Conservation (phyloP, 37 sponge, comb jelly and placozoan species). For the Axinella damicornis region DNA sequence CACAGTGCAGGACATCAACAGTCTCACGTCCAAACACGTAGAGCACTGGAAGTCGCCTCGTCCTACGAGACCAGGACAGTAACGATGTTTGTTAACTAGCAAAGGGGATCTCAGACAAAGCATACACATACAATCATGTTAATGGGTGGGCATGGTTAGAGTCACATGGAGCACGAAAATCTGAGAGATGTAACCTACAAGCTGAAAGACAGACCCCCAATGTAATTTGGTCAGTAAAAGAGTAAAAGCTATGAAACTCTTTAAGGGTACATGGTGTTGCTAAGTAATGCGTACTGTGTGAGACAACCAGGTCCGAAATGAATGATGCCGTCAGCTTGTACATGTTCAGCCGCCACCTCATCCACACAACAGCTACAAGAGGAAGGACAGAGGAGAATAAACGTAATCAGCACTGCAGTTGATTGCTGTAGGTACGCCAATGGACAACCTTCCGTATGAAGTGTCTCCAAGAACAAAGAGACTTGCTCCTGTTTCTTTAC, state of each 20-base stretch:
- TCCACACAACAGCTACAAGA: conserved; percentile 92
- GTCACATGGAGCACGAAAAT: no score
- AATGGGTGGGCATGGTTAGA: no score
- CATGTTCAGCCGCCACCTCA: conserved; percentile 89
- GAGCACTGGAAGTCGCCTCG: conserved; percentile 79
- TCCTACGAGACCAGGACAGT: conserved; percentile 32
- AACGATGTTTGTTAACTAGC: not conserved
- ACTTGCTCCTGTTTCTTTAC: not conserved
- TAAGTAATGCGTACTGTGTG: conserved; percentile 49
- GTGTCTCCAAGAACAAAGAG: conserved; percentile 84
- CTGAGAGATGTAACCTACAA: no score
- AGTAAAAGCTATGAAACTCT: no score
- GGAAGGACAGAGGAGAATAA: not conserved
- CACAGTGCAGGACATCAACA: conserved; percentile 62
- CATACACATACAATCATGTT: no score
- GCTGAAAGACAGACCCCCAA: no score
- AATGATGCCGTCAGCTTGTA: conserved; percentile 81
- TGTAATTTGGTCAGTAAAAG: no score
- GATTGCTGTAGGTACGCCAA: no score
- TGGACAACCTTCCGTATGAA: conserved; percentile 85
- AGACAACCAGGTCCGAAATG: conserved; percentile 96
- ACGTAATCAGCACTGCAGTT: not conserved
- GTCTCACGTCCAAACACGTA: conserved; percentile 83
- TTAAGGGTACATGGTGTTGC: no score
- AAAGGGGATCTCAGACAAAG: no score